Evolutionary conservation across 64 coral and sea anemone species (phyloP), one percentile per base, ranked within the genome.

Genomic region (Actinia equina): DNA sequence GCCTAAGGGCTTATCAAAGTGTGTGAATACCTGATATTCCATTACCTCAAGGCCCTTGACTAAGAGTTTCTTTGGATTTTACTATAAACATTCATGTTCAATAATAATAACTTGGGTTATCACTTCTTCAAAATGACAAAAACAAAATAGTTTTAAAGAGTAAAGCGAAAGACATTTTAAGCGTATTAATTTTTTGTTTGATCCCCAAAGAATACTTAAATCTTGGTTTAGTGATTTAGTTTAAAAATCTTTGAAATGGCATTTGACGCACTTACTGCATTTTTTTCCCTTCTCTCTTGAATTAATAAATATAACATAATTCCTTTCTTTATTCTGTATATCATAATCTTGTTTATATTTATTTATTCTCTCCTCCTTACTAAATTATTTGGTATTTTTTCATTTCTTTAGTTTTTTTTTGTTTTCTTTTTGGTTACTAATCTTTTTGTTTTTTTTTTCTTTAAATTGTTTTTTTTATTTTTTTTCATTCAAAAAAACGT

Each of bases 361-460:
- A 41, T 74, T 74, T 74, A 74, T 74, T 74, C 62, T 74, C 1
- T 74, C 42, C 69, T 74, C 69, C 42, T 74, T 74, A 74, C 22
- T 41, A 26, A 74, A 74, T 74, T 74, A 30, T 42, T 74, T 74
- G n/a, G 69, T 74, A 74, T 74, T 74, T 74, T 30, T 74, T 74
- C 69, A n/a, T n/a, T n/a, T n/a, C n/a, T n/a, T n/a, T n/a, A n/a
- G n/a, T n/a, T n/a, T n/a, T n/a, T n/a, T n/a, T n/a, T n/a, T n/a
- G n/a, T n/a, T n/a, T n/a, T n/a, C n/a, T n/a, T n/a, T n/a, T n/a
- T n/a, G n/a, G n/a, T n/a, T n/a, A n/a, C n/a, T n/a, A n/a, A n/a
- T n/a, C n/a, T n/a, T n/a, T n/a, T n/a, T n/a, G n/a, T n/a, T n/a
- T n/a, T n/a, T n/a, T n/a, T n/a, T n/a, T n/a, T n/a, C n/a, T n/a